Conservation (phyloP, 2,888 invertebrate genomes). For the Ornithoptera priamus region DNA sequence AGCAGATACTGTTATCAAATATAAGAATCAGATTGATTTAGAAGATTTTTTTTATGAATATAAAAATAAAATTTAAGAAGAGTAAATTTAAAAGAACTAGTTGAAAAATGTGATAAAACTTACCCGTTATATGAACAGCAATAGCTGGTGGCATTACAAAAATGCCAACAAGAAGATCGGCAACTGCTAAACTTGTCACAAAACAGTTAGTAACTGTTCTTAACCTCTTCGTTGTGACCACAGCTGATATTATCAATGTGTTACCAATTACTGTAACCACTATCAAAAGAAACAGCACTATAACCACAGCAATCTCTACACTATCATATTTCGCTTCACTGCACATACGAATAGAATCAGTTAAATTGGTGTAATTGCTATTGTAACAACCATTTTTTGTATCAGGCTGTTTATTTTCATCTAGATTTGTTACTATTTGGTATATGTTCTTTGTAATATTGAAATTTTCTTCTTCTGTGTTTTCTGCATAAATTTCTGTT, state of each 20-base stretch:
- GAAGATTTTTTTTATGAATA: too few species aligned
- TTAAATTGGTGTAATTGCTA: constrained; percentile 38
- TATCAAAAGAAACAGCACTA: constrained; percentile 83
- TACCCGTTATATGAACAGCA: constrained; percentile 90
- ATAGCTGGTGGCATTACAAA: constrained; percentile 98
- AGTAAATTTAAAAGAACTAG: background rate
- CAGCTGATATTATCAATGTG: constrained; percentile 93
- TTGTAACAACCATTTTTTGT: constrained; percentile 38
- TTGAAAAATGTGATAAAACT: constrained; percentile 50
- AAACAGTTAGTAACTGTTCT: constrained; percentile 97
- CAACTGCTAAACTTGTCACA: constrained; percentile 95
- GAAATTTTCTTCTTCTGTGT: constrained; percentile 53
- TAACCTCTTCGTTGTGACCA: constrained; percentile 90
- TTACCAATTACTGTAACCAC: constrained; percentile 91
- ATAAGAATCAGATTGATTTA: too few species aligned
- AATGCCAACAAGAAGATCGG: constrained; percentile 95
- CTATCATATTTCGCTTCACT: constrained; percentile 52
- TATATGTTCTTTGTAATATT: constrained; percentile 54
- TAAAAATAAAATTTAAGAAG: too few species aligned
- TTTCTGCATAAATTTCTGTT: constrained; percentile 57
- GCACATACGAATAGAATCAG: constrained; percentile 39
- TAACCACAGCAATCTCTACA: constrained; percentile 81
- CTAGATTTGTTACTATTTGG: constrained; percentile 46
- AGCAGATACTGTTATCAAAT: too few species aligned
- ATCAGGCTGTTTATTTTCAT: constrained; percentile 35